Conservation (phyloP, 2,888 invertebrate genomes). For the Erebia epiphron region DNA sequence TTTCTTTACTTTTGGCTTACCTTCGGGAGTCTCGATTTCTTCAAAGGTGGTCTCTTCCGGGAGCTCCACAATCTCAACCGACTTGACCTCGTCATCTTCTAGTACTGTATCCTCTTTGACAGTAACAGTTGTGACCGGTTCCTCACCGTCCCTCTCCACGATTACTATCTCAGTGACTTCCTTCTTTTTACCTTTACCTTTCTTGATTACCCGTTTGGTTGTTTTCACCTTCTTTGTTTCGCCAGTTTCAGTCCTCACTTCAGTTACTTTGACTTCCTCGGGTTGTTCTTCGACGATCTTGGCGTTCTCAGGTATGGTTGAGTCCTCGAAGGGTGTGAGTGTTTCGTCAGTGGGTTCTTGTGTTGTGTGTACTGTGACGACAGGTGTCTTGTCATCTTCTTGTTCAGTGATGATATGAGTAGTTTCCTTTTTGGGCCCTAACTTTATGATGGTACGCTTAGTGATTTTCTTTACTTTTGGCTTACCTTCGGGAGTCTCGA, state of each 20-base stretch:
- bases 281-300: background rate
- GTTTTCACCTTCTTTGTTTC: background rate
- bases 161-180: background rate
- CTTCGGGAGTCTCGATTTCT: background rate
- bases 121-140: background rate
- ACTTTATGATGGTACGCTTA: background rate
- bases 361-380: background rate
- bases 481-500: background rate
- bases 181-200: background rate
- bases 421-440: background rate
- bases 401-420: conserved; percentile 1
- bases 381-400: background rate
- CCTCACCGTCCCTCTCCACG: background rate
- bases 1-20: conserved; percentile 1
- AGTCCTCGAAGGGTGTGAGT: background rate
- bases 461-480: background rate
- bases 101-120: background rate
- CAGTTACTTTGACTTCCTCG: background rate
- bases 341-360: background rate
- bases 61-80: conserved; percentile 1
- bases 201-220: background rate
- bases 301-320: background rate
- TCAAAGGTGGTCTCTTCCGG: background rate
- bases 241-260: background rate
- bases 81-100: background rate